Evolutionary conservation across 2,888 invertebrate genomes (phyloP), one percentile per base, ranked within the genome.

Genomic region (Scaptomyza polygonia): DNA sequence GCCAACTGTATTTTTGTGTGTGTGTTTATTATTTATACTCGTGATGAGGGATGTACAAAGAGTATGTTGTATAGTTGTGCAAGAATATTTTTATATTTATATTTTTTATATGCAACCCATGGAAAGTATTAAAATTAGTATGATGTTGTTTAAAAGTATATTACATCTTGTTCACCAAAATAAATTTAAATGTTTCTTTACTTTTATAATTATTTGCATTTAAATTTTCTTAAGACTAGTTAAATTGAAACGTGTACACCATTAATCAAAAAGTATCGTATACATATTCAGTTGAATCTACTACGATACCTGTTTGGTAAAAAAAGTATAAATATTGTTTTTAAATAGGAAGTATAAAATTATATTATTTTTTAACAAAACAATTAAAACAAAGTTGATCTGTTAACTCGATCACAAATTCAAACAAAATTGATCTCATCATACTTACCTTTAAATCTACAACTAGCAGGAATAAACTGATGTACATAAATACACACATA

Each of bases 271-370:
- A 18, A 44, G 11, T 36, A 29, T 53, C 30, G n/a, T 47, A 65
- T 32, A 16, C 29, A 51, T 49, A 25, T 39, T 43, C 42, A 27
- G 76, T 69, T 71, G 70, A 75, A 56, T 56, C 76, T 25, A 53
- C 63, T 34, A 4, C 21, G 2, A 4, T 58, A 34, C 36, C 32
- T 32, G 32, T 16, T 51, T 4, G 11, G 2, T 27, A 16, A 8
- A 16, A 36, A 47, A 32, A 14, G 14, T 30, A 2, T 32, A 12
- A 11, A 11, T 5, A 25, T 21, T 21, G 21, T 27, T 18, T 27
- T 18, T 44, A 12, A 12, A 32, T 53, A n/a, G 6, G 6, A n/a
- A n/a, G 6, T 34, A 21, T 21, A 25, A 36, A 3, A 14, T 36
- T 7, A 36, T 14, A 36, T 14, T 14, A n/a, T 14, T 36, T 34